A percentile compares a stretch with the other conserved stretches of the same genome.
Evolutionary conservation across 2,113 vertebrate genomes (phyloP).

Genomic region (Actinemys pallida): DNA sequence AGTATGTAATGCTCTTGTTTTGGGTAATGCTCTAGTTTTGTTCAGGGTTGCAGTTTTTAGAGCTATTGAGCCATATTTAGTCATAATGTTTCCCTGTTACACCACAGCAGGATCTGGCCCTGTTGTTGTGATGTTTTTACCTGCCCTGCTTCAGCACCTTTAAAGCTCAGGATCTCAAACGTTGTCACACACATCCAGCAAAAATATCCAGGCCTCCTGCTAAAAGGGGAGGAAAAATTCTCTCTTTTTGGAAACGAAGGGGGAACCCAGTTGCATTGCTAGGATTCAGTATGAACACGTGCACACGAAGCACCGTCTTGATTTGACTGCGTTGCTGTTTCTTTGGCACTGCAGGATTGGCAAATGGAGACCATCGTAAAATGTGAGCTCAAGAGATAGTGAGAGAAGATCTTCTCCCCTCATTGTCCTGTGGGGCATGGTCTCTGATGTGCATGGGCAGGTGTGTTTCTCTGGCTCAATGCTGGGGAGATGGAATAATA

Average conservation of each 20-base stretch:
- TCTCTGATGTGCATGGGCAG: not conserved
- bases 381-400: not conserved
- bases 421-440: not conserved
- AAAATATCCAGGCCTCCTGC: not conserved
- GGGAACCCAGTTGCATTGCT: not conserved
- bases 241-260: not conserved
- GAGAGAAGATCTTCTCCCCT: not conserved
- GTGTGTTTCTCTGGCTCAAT: not conserved
- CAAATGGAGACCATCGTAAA: not conserved
- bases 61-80: rapidly evolving
- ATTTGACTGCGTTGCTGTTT: not conserved
- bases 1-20: conserved; percentile 78
- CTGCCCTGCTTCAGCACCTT: rapidly evolving
- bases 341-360: not conserved
- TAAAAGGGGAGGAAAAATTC: not conserved
- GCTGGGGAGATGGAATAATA: not conserved
- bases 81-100: not conserved
- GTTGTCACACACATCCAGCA: not conserved
- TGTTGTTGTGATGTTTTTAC: not conserved
- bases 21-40: too few species aligned
- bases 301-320: not conserved
- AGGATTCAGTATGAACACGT: not conserved
- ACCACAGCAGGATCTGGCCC: not conserved
- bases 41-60: not conserved
- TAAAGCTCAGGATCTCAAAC: not conserved